Percentiles rank a stretch among this genome's conserved stretches.
phyloP scores from a whole-genome alignment of 2,888 invertebrate species.

The Exephanes ischioxanthus region DNA sequence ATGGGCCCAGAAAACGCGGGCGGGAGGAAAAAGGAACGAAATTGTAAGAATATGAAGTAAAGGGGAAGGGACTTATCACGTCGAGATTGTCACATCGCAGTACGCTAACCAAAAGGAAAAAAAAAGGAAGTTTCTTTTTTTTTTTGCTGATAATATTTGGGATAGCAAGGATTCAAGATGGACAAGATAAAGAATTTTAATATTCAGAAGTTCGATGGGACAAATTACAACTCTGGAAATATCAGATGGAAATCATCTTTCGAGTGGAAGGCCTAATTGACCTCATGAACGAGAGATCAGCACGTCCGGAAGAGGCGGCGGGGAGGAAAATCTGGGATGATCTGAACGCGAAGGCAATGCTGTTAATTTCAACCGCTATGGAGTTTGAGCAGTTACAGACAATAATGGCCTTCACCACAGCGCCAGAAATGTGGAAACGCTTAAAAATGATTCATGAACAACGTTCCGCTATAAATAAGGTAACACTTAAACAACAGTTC shows the following conservation, averaged over 20 bases:
- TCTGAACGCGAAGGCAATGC: conserved; percentile 32
- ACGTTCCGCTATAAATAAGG: conserved; percentile 36
- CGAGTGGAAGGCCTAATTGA: conserved; percentile 23
- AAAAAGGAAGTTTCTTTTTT: neutral
- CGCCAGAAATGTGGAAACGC: conserved; percentile 41
- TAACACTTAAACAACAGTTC: conserved; percentile 33
- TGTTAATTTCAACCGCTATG: conserved; percentile 18
- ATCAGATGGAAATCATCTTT: conserved; percentile 41
- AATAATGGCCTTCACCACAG: conserved; percentile 19
- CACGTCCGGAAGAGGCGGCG: neutral
- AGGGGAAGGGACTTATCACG: neutral
- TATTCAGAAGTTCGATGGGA: conserved; percentile 47
- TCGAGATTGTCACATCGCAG: conserved; percentile 28
- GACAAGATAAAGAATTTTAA: conserved; percentile 47
- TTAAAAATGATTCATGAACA: conserved; percentile 41
- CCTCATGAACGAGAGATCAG: neutral
- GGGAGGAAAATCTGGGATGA: conserved; percentile 6
- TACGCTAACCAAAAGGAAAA: conserved; percentile 4
- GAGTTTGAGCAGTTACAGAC: conserved; percentile 31
- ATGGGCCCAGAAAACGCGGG: conserved; percentile 23
- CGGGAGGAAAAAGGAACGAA: neutral
- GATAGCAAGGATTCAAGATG: conserved; percentile 33
- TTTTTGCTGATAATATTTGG: neutral
- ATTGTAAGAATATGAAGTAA: neutral
- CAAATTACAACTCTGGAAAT: conserved; percentile 44